Conservation (phyloP, 2,888 invertebrate genomes). For the Malacosoma neustria region DNA sequence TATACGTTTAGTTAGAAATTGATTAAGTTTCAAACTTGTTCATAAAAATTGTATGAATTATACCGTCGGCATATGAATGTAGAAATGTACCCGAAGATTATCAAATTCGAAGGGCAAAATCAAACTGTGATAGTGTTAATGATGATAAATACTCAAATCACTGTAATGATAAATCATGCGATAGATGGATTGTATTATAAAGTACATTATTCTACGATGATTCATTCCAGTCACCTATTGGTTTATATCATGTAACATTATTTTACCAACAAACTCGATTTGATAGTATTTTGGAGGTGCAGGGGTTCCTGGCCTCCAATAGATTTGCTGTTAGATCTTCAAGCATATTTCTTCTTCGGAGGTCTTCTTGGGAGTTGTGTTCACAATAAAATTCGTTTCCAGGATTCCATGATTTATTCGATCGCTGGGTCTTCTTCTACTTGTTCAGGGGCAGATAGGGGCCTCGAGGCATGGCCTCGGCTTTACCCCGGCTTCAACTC, state of each 20-base stretch:
- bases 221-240: background rate
- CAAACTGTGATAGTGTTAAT: slow-evolving; percentile 18
- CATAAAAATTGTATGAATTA: background rate
- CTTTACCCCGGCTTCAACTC: no score
- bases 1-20: background rate
- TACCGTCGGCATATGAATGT: background rate
- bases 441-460: no score
- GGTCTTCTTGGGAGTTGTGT: no score
- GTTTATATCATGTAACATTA: background rate
- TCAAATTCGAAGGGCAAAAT: background rate
- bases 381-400: no score
- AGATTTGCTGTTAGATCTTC: background rate
- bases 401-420: no score
- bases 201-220: slow-evolving; percentile 1
- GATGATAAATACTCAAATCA: slow-evolving; percentile 31
- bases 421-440: no score
- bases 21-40: background rate
- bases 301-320: no score
- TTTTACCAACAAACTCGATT: no score
- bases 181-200: slow-evolving; percentile 1
- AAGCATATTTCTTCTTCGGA: no score
- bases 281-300: no score
- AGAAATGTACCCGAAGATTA: background rate
- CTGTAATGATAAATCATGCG: slow-evolving; percentile 17
- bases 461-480: no score